These are phyloP conservation scores for Caradrina kadenii DNA, from an alignment of 2,888 invertebrate species.

Conservation along the genomic window DNA sequence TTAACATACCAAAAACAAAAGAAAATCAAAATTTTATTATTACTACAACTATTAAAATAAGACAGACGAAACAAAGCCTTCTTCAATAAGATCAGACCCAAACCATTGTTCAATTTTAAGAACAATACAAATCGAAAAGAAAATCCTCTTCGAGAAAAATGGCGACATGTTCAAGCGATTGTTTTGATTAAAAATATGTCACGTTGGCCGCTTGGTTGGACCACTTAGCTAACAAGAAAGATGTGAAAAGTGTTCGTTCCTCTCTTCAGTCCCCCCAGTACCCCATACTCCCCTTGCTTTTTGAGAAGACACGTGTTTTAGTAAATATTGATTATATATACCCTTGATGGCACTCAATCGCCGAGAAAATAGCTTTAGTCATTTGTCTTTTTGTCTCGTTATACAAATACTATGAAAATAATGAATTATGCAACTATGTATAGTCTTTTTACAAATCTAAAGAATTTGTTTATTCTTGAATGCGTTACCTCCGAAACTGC, in stretches of 20 bases:
- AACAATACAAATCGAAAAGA: conserved; percentile 19
- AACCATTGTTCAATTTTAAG: conserved; percentile 23
- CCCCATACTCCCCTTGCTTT: background rate
- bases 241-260: conserved; percentile 12
- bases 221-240: conserved; percentile 46
- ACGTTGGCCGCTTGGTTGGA: conserved; percentile 16
- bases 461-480: no score
- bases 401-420: conserved; percentile 7
- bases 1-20: no score
- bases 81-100: conserved; percentile 10
- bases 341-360: conserved; percentile 3
- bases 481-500: no score
- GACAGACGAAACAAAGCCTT: background rate
- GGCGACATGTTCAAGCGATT: conserved; percentile 27
- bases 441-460: no score
- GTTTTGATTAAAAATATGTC: conserved; percentile 56
- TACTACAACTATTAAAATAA: background rate
- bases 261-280: background rate
- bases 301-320: conserved; percentile 11
- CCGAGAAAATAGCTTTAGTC: conserved; percentile 4
- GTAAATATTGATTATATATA: conserved; percentile 20
- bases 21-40: no score
- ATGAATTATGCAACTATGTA: background rate
- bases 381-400: conserved; percentile 23
- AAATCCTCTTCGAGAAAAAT: conserved; percentile 24